These are phyloP conservation scores for Protobothrops mucrosquamatus DNA, from an alignment of 2,113 vertebrate species.

Conservation along the genomic window DNA sequence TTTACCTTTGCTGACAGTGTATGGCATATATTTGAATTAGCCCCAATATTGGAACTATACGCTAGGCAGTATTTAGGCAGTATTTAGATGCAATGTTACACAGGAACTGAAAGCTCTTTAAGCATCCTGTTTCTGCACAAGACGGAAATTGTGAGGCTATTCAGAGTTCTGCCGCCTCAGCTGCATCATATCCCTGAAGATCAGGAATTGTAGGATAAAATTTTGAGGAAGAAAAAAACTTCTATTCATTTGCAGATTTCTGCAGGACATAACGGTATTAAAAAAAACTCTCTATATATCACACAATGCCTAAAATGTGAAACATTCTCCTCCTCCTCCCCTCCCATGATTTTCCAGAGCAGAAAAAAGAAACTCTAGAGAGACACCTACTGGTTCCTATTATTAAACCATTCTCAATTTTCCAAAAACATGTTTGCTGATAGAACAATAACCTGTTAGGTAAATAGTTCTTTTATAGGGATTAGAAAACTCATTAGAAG, in stretches of 20 bases:
- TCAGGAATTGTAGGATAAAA: neutral
- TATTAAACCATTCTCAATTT: neutral
- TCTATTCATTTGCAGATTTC: neutral
- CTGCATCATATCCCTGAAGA: neutral
- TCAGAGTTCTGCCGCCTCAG: neutral
- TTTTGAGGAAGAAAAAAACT: neutral
- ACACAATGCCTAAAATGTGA: accelerated
- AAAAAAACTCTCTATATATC: accelerated
- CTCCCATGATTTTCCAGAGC: accelerated
- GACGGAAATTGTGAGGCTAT: neutral
- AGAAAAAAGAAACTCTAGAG: conserved; percentile 34
- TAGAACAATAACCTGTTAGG: neutral
- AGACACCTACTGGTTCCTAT: conserved; percentile 46
- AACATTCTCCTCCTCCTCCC: accelerated
- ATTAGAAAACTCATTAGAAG: neutral
- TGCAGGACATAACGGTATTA: accelerated
- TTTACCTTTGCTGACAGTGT: neutral
- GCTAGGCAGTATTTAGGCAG: neutral
- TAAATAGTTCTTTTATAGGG: neutral
- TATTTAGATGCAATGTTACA: neutral
- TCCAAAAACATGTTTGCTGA: neutral
- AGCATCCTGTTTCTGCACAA: neutral
- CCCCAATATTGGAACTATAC: neutral
- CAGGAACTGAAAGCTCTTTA: neutral
- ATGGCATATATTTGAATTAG: neutral